Evolutionary conservation across 2,113 vertebrate species (phyloP).

Genomic region (Phainopepla nitens): DNA sequence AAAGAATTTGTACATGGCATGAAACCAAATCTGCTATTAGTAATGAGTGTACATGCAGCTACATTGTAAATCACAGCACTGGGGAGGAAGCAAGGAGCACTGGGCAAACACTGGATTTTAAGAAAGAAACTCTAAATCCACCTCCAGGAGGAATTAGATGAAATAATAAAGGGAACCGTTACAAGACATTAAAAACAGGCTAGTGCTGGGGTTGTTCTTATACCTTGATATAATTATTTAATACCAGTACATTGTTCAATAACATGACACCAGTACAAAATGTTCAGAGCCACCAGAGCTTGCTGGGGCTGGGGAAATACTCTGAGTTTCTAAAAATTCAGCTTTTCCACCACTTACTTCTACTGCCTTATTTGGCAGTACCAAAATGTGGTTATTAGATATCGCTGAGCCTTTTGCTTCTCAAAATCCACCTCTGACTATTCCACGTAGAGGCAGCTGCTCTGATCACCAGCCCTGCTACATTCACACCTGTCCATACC

Average conservation of each 20-base stretch:
- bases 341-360: not conserved
- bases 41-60: not conserved
- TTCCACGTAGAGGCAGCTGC: not conserved
- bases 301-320: not conserved
- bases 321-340: not conserved
- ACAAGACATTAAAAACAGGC: not conserved
- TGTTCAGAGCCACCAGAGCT: not conserved
- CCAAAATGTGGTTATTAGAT: not conserved
- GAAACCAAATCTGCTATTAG: not conserved
- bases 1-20: not conserved
- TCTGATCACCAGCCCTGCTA: not conserved
- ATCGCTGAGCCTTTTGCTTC: not conserved
- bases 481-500: not conserved
- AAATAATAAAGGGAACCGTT: not conserved
- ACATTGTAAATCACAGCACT: not conserved
- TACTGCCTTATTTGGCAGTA: not conserved
- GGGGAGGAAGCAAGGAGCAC: not conserved
- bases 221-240: not conserved
- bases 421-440: not conserved
- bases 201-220: not conserved
- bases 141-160: not conserved
- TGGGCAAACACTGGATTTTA: not conserved
- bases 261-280: not conserved
- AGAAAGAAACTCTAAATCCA: not conserved
- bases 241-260: not conserved